phyloP scores from a whole-genome alignment of 2,113 vertebrate species.

The Chrysochloris asiatica region DNA sequence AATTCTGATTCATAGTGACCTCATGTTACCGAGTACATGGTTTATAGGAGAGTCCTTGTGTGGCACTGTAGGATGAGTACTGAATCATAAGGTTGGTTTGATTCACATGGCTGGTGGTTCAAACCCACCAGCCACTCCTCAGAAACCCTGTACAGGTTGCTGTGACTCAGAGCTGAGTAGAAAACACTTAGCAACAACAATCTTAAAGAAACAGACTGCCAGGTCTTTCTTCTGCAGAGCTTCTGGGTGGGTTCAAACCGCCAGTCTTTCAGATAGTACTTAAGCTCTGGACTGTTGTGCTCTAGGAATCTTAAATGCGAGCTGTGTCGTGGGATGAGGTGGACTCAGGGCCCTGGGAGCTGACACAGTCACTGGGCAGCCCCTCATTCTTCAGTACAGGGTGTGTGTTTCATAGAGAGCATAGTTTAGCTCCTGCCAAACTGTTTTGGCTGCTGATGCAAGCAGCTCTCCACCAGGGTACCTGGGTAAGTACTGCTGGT shows the following conservation, averaged over 20 bases:
- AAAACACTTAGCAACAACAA: too few species aligned
- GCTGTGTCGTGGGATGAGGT: background rate
- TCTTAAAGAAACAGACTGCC: background rate
- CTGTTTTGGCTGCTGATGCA: background rate
- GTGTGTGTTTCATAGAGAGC: background rate
- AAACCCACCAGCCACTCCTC: too few species aligned
- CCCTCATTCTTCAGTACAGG: background rate
- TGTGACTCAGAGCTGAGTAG: too few species aligned
- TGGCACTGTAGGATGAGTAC: too few species aligned
- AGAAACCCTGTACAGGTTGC: too few species aligned
- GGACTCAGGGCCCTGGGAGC: background rate
- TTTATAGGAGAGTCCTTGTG: background rate
- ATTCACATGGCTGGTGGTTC: too few species aligned
- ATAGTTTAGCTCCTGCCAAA: background rate
- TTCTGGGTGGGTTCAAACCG: background rate
- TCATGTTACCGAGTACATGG: background rate
- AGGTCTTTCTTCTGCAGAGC: background rate
- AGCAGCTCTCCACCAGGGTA: background rate
- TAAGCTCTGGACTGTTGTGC: background rate
- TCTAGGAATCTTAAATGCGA: background rate
- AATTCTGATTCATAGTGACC: background rate
- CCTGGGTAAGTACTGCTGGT: background rate
- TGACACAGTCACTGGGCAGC: rapidly evolving
- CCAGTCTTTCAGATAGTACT: background rate
- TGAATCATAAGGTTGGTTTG: too few species aligned